Percentiles rank a stretch among this genome's conserved stretches.
Evolutionary conservation across 92 coral and sea anemone species (phyloP).

Genomic region (Metridium senile): DNA sequence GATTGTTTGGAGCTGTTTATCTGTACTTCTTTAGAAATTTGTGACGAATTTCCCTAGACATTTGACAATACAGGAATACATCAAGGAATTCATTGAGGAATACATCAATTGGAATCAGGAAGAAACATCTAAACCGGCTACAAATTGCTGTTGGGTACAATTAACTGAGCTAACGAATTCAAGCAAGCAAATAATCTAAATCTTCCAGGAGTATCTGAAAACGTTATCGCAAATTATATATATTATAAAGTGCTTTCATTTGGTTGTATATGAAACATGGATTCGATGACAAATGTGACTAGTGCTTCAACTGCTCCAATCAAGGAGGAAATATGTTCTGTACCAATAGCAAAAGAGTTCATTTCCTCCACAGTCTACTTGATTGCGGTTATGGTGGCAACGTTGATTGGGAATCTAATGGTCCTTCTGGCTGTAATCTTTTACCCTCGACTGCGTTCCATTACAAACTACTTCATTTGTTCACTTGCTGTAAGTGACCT

Average conservation of each 20-base stretch:
- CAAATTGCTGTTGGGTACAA: too few species aligned
- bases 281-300: not conserved
- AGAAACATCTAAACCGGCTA: too few species aligned
- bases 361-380: slow-evolving; percentile 43
- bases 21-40: too few species aligned
- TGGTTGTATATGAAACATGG: not conserved
- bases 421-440: slow-evolving; percentile 74
- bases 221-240: too few species aligned
- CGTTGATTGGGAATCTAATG: slow-evolving; percentile 79
- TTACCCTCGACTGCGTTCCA: slow-evolving; percentile 76
- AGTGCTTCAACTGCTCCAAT: not conserved
- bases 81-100: too few species aligned
- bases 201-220: too few species aligned
- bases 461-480: slow-evolving; percentile 87
- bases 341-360: not conserved
- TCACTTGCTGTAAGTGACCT: slow-evolving; percentile 91
- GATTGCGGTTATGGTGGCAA: slow-evolving; percentile 61
- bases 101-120: too few species aligned
- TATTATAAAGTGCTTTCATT: not conserved
- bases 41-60: too few species aligned
- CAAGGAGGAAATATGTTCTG: not conserved
- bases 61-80: too few species aligned
- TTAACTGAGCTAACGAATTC: too few species aligned
- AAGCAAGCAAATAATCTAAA: too few species aligned
- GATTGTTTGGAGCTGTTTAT: too few species aligned